Evolutionary conservation across 2,888 invertebrate genomes (phyloP).

Genomic region (Drosophila setosimentum): DNA sequence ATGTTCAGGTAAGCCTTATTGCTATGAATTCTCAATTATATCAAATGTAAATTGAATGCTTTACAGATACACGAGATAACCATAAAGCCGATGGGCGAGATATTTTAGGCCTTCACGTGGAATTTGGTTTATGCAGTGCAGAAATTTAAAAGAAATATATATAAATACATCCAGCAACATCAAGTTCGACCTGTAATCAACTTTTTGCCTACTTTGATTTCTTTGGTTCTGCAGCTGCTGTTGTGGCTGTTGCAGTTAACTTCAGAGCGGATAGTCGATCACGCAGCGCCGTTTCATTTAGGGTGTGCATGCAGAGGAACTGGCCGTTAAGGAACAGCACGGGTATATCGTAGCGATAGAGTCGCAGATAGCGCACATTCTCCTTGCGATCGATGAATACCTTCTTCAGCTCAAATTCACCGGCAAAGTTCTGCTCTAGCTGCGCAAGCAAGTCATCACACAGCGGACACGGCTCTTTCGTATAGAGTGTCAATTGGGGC

Average conservation of each 20-base stretch:
- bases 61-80: slow-evolving; percentile 83
- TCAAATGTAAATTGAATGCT: not conserved
- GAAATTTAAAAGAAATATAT: not conserved
- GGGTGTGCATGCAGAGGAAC: slow-evolving; percentile 91
- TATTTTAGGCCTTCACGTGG: slow-evolving; percentile 67
- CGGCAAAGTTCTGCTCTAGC: slow-evolving; percentile 87
- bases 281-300: slow-evolving; percentile 88
- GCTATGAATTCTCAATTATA: no score
- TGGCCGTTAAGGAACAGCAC: slow-evolving; percentile 94
- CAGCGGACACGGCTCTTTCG: slow-evolving; percentile 92
- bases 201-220: slow-evolving; percentile 14
- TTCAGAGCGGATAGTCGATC: slow-evolving; percentile 49
- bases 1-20: slow-evolving; percentile 78
- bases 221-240: not conserved
- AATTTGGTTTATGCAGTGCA: slow-evolving; percentile 22
- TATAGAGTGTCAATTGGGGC: slow-evolving; percentile 92
- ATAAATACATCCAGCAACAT: slow-evolving; percentile 1
- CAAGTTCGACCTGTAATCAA: slow-evolving; percentile 8
- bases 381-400: slow-evolving; percentile 91
- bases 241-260: not conserved
- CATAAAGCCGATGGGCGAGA: slow-evolving; percentile 83
- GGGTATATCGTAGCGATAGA: slow-evolving; percentile 94
- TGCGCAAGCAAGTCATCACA: slow-evolving; percentile 92
- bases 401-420: slow-evolving; percentile 89
- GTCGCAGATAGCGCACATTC: slow-evolving; percentile 90